Conservation (phyloP, 2,797 vertebrate species). For the Chromobotia macracanthus region DNA sequence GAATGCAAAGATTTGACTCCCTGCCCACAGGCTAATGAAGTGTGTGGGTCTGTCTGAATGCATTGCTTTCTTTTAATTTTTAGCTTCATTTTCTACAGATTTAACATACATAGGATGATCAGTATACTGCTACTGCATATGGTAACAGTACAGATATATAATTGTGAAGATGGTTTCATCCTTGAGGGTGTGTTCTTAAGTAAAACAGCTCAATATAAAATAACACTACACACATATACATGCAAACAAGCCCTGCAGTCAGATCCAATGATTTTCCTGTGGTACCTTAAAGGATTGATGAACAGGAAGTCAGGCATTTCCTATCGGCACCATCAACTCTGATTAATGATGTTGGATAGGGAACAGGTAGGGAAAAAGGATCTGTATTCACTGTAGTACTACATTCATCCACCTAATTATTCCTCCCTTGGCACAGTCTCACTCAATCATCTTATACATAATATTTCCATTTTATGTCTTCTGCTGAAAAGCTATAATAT, state of each 20-base stretch:
- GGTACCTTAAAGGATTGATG: constrained; percentile 45
- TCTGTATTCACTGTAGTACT: not conserved
- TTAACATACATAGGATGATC: too few relatives aligned
- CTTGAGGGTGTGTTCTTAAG: not conserved
- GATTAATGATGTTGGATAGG: constrained; percentile 40
- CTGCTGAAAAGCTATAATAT: not conserved
- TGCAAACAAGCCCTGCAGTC: constrained; percentile 40
- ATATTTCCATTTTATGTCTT: constrained; percentile 8
- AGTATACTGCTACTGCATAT: not conserved
- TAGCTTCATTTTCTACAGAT: too few relatives aligned
- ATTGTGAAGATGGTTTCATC: not conserved
- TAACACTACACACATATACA: not conserved
- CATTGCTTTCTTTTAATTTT: too few relatives aligned
- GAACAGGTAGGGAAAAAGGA: not conserved
- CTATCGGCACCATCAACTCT: constrained; percentile 58
- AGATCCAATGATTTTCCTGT: constrained; percentile 57
- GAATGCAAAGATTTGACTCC: not conserved
- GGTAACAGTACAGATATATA: not conserved
- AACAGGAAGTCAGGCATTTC: constrained; percentile 69
- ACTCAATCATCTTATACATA: not conserved
- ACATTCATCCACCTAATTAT: not conserved
- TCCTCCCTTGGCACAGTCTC: constrained; percentile 29
- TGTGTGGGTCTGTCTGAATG: too few relatives aligned
- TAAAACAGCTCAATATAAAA: not conserved
- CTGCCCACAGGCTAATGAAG: constrained; percentile 11